Percentiles rank a stretch among this genome's conserved stretches.
phyloP scores from a whole-genome alignment of 2,797 vertebrate species.

The Lepilemur ruficaudatus region DNA sequence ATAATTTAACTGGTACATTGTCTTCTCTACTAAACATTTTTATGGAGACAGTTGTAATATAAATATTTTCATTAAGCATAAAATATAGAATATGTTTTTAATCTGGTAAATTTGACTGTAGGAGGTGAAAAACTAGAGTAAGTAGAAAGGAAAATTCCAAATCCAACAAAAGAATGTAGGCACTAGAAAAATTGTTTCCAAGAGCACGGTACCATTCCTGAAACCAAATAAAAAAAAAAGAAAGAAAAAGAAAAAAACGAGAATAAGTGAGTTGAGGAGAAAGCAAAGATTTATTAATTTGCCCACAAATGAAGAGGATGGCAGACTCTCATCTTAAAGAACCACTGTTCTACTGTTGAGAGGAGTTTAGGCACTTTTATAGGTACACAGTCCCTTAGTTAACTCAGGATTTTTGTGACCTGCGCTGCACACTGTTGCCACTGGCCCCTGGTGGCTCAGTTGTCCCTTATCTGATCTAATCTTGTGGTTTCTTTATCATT shows the following conservation, averaged over 20 bases:
- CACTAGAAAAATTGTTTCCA: background rate
- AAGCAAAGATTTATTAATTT: background rate
- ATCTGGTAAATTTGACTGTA: background rate
- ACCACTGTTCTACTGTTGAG: background rate
- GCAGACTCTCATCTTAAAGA: background rate
- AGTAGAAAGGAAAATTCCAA: background rate
- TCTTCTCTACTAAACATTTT: background rate
- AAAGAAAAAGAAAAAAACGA: background rate
- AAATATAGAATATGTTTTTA: background rate
- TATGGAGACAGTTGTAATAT: background rate
- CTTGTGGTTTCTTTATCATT: background rate
- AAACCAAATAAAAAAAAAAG: background rate
- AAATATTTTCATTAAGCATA: background rate
- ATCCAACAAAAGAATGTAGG: background rate
- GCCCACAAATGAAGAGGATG: background rate
- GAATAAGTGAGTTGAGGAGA: background rate
- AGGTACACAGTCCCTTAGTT: background rate
- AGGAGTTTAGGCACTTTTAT: background rate
- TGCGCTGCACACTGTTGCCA: rapidly evolving
- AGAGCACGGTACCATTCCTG: background rate
- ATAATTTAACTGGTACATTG: background rate
- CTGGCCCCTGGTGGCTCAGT: background rate
- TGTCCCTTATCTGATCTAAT: background rate
- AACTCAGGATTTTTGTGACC: background rate
- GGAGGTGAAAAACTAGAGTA: background rate